Percentiles rank a stretch among this genome's conserved stretches.
These are phyloP conservation scores for Hyla sarda DNA, from an alignment of 2,113 vertebrate genomes.

Conservation along the genomic window DNA sequence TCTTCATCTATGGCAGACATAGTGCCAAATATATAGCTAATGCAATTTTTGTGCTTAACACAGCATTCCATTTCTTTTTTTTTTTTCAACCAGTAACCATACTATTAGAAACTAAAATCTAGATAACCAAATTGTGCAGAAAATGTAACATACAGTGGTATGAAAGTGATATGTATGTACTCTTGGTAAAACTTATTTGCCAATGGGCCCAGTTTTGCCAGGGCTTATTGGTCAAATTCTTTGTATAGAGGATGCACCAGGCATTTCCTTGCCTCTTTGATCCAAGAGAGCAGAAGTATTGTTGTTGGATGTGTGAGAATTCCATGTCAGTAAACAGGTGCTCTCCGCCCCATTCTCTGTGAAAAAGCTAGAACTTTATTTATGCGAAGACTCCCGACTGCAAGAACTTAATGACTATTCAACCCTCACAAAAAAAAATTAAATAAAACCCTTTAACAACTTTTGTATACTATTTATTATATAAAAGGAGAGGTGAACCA, in stretches of 20 bases:
- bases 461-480: conserved; percentile 20
- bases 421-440: conserved; percentile 1
- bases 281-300: background rate
- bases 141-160: background rate
- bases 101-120: no score
- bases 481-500: conserved; percentile 13
- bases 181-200: background rate
- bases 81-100: no score
- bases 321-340: conserved; percentile 16
- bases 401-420: conserved; percentile 41
- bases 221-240: background rate
- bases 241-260: background rate
- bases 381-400: conserved; percentile 17
- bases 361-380: background rate
- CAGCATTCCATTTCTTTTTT: no score
- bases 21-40: no score
- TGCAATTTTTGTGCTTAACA: no score
- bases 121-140: background rate
- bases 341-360: background rate
- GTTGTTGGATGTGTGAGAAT: conserved; percentile 22
- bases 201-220: background rate
- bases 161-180: background rate
- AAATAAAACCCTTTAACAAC: conserved; percentile 19
- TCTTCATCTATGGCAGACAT: no score
- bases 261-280: background rate